Evolutionary conservation across 2,113 vertebrate species (phyloP).

Genomic region (Hypocryptadius cinnamomeus): DNA sequence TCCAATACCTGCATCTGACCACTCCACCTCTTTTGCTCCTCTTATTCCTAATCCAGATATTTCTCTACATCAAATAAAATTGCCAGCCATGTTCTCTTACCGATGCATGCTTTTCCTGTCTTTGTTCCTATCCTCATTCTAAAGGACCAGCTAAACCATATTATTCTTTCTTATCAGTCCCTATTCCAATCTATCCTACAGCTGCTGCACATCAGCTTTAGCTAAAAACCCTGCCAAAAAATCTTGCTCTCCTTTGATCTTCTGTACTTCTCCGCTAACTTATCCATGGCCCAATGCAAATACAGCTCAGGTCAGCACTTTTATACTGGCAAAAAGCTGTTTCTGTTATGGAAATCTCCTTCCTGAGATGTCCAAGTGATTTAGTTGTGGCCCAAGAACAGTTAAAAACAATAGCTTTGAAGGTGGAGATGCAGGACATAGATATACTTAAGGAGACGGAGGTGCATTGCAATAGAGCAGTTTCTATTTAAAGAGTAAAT

Average conservation of each 20-base stretch:
- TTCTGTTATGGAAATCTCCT: background rate
- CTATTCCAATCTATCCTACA: background rate
- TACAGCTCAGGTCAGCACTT: background rate
- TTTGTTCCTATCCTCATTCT: background rate
- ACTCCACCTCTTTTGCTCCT: background rate
- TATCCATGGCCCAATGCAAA: background rate
- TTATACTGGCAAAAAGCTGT: background rate
- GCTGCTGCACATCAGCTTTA: background rate
- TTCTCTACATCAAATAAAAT: background rate
- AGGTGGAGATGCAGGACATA: background rate
- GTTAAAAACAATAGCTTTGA: slow-evolving; percentile 19
- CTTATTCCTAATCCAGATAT: background rate
- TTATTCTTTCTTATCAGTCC: background rate
- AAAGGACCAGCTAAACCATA: background rate
- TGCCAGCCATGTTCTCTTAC: background rate
- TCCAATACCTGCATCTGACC: background rate
- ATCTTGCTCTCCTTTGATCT: background rate
- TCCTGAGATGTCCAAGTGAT: background rate
- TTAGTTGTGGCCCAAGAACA: background rate
- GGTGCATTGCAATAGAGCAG: background rate
- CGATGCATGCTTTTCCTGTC: background rate
- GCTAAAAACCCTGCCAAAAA: slow-evolving; percentile 9
- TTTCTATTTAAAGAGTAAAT: background rate
- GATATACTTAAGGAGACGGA: background rate
- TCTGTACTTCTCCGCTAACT: background rate